These are phyloP conservation scores for Sparidentex hasta DNA, from an alignment of 2,797 vertebrate genomes.

Conservation along the genomic window DNA sequence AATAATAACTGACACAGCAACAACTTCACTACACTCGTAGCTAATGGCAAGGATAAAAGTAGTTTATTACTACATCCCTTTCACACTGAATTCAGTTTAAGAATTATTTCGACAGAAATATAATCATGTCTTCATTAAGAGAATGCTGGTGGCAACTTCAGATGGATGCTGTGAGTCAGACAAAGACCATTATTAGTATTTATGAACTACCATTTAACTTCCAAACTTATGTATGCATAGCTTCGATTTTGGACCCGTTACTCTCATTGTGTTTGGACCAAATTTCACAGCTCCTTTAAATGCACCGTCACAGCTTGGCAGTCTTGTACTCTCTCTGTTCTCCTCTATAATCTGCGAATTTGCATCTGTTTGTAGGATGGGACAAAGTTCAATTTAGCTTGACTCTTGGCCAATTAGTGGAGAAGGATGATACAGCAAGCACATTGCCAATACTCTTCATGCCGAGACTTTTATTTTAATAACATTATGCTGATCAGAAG, in stretches of 20 bases:
- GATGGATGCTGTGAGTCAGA: not conserved
- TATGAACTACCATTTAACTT: slow-evolving; percentile 6
- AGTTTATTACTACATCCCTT: not conserved
- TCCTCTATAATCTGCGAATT: slow-evolving; percentile 29
- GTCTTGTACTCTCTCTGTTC: not conserved
- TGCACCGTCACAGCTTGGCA: slow-evolving; percentile 6
- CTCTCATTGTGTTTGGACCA: not conserved
- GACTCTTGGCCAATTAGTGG: slow-evolving; percentile 35
- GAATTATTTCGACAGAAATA: not conserved
- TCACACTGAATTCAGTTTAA: not conserved
- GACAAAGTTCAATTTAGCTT: slow-evolving; percentile 25
- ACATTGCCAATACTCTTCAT: slow-evolving; percentile 13
- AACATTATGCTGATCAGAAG: not conserved
- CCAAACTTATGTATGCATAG: not conserved
- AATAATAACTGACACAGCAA: slow-evolving; percentile 26
- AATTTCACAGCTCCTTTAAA: slow-evolving; percentile 33
- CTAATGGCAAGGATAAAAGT: slow-evolving; percentile 14
- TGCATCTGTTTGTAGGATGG: slow-evolving; percentile 14
- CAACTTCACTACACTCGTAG: not conserved
- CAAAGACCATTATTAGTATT: not conserved
- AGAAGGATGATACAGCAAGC: slow-evolving; percentile 11
- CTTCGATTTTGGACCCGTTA: not conserved
- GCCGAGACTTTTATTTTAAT: not conserved
- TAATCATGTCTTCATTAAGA: slow-evolving; percentile 10
- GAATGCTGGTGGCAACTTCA: slow-evolving; percentile 11